Percentiles rank a stretch among this genome's conserved stretches.
These are phyloP conservation scores for Xenus cinereus DNA, from an alignment of 2,113 vertebrate species.

Conservation along the genomic window DNA sequence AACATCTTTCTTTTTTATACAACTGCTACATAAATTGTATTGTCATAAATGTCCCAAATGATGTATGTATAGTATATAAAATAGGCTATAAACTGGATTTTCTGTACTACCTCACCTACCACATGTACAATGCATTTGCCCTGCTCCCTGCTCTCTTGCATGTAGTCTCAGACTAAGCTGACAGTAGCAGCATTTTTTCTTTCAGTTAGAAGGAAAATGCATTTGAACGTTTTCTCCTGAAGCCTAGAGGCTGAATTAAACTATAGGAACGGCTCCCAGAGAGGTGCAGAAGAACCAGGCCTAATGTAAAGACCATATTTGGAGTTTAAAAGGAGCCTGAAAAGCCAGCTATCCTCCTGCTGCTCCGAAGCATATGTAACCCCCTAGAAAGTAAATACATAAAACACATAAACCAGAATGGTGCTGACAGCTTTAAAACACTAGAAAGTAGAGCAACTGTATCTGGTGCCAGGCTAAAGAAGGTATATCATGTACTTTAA, in stretches of 20 bases:
- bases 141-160: neutral
- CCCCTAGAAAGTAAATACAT: constrained; percentile 54
- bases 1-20: neutral
- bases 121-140: neutral
- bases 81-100: constrained; percentile 30
- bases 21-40: constrained; percentile 23
- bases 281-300: neutral
- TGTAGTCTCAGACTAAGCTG: neutral
- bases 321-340: constrained; percentile 21
- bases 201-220: neutral
- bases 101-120: constrained; percentile 20
- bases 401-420: constrained; percentile 30
- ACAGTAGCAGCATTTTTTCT: constrained; percentile 6
- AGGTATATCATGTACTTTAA: constrained; percentile 17
- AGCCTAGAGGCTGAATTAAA: neutral
- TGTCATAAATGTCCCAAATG: constrained; percentile 31
- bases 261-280: neutral
- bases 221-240: neutral
- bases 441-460: constrained; percentile 7
- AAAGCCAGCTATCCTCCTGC: constrained; percentile 11
- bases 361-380: constrained; percentile 12
- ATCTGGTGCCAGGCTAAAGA: constrained; percentile 3
- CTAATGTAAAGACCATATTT: constrained; percentile 46
- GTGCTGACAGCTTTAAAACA: constrained; percentile 62
- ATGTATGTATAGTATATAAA: constrained; percentile 34